Base-by-base conservation (phyloP, 1,140 invertebrate genomes). In the Apis cerana region DNA sequence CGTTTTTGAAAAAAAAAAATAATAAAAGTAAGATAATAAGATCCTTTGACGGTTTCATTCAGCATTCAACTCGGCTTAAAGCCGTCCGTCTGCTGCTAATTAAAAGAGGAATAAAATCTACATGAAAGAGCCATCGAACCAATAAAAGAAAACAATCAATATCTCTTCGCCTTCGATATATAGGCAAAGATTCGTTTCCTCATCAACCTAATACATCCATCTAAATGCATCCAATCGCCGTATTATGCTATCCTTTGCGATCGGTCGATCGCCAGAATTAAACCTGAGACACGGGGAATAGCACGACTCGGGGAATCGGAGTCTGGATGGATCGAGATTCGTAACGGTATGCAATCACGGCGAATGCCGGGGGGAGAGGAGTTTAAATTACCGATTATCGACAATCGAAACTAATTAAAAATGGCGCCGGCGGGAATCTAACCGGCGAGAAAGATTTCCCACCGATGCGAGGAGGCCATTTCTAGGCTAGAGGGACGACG, bases 401-500 rank as follows among this genome's bases (percentile, higher is more conserved):
- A 19, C 70, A 56, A 64, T 67, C 72, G 43, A 23, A 71, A 54
- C 64, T 77, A 87, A 88, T 88, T 88, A 84, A 87, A 84, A 84
- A 87, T 72, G 76, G 74, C 64, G 69, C 33, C 72, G 48, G 56
- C 61, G 52, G 48, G 58, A 70, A 27, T 69, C 43, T 43, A 61
- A 50, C 43, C 17, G 52, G 33, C 50, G 52, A 65, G 71, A 77
- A 59, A 84, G 77, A 72, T 83, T 80, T 80, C 69, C 62, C 72
- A 79, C 52, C 62, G 68, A 80, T 64, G n/a, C 59, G 68, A 69
- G 61, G 58, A 77, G 74, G 72, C 71, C 48, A 64, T 71, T 74
- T 72, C 82, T 84, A 87, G 82, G 80, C 85, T 86, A 86, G 80
- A 83, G 77, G 77, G 77, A 79, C 64, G 62, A 82, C 27, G 85